Base-by-base conservation (phyloP, 2,113 vertebrate species). In the Hepsetus odoe region DNA sequence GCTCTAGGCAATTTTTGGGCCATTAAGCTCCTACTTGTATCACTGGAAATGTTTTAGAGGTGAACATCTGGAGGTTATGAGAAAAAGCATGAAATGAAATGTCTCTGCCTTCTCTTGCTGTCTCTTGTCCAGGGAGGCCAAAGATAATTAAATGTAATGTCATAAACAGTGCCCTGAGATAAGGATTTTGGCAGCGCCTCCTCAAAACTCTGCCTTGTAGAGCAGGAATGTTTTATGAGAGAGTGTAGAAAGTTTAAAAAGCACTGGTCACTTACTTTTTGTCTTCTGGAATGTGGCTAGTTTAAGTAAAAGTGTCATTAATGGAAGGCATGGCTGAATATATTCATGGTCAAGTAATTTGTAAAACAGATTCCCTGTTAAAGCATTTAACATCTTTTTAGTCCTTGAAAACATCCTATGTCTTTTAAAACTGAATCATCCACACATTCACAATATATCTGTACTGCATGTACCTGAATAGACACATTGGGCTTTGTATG, bases 41-140 rank as follows among this genome's bases (percentile, higher is more conserved):
- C 88, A 84, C 85, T 83, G 88, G 88, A 88, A 87, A 91, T 90
- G 84, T 88, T 92, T 92, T 89, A 76, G 86, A 91, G 90, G 92
- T 90, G 91, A 93, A 93, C 91, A 93, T 92, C 91, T 93, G 91
- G 91, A 90, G 88, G 89, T 91, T 89, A 90, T 88, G 87, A 91
- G 87, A 88, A 86, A 86, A 86, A 91, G 87, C 88, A 90, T 91
- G 89, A 93, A 91, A 93, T 92, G 86, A 90, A 90, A 91, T 85
- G 89, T 87, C 86, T 80, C 85, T 68, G 83, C 87, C 85, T 88
- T 80, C 82, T 85, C 79, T 83, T 82, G 79, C 85, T 86, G 83
- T 85, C 88, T 88, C 90, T 90, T 91, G 88, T 89, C 91, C 89
- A 86, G 69, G 86, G 75, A 88, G 88, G 87, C 82, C 77, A 82